phyloP scores from a whole-genome alignment of 2,888 invertebrate genomes.

The Sericinus montela region DNA sequence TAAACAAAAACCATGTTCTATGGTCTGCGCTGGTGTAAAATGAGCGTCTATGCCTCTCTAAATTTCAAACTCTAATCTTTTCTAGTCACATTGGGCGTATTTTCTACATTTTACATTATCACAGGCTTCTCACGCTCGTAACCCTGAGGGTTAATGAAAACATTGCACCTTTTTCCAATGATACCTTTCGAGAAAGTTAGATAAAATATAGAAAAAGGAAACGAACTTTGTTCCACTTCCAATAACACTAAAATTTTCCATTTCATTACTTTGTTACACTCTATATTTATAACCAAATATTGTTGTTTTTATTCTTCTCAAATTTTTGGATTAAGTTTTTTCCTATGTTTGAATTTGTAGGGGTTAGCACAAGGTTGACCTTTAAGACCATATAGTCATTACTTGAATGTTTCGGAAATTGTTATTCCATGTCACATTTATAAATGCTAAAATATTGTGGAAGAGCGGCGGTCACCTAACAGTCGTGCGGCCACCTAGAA shows the following conservation, averaged over 20 bases:
- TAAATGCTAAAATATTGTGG: constrained; percentile 34
- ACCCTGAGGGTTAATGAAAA: constrained; percentile 56
- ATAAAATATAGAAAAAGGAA: constrained; percentile 22
- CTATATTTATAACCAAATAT: not conserved
- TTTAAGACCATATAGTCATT: constrained; percentile 39
- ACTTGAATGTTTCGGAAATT: constrained; percentile 31
- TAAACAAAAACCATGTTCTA: constrained; percentile 28
- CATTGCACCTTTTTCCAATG: constrained; percentile 64
- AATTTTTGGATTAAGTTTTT: constrained; percentile 2
- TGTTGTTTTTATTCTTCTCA: constrained; percentile 11
- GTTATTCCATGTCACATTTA: constrained; percentile 22
- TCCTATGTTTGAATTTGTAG: constrained; percentile 12
- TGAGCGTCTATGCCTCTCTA: constrained; percentile 56
- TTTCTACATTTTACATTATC: constrained; percentile 64
- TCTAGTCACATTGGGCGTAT: constrained; percentile 40
- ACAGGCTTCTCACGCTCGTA: constrained; percentile 66
- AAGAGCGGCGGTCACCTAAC: constrained; percentile 71
- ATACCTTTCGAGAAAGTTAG: constrained; percentile 41
- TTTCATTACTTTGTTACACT: not conserved
- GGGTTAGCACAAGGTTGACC: constrained; percentile 45
- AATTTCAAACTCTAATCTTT: constrained; percentile 36
- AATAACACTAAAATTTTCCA: constrained; percentile 9
- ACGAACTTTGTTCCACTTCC: constrained; percentile 49
- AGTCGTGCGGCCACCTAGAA: constrained; percentile 77
- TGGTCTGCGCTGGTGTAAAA: constrained; percentile 29